phyloP scores from a whole-genome alignment of 2,888 invertebrate species.

The Drosophila limbata region DNA sequence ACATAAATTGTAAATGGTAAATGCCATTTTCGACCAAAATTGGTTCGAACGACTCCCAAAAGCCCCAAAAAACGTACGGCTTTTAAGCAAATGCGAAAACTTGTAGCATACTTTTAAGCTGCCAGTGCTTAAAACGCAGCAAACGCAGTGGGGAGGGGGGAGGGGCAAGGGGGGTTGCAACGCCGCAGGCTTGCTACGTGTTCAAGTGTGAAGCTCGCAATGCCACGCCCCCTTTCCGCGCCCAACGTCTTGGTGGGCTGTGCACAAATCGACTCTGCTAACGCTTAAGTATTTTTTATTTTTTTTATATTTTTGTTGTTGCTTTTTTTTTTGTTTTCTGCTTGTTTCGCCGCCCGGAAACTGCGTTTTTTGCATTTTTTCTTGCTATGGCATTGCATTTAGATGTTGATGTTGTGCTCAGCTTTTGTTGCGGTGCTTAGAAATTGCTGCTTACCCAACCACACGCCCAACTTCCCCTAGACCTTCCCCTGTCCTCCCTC shows the following conservation, averaged over 20 bases:
- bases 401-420: slow-evolving; percentile 72
- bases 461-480: background rate
- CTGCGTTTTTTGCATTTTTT: slow-evolving; percentile 74
- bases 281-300: slow-evolving; percentile 68
- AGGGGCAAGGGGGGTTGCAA: slow-evolving; percentile 4
- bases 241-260: slow-evolving; percentile 52
- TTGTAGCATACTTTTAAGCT: slow-evolving; percentile 78
- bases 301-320: slow-evolving; percentile 29
- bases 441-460: slow-evolving; percentile 51
- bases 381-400: slow-evolving; percentile 70
- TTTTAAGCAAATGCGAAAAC: slow-evolving; percentile 77
- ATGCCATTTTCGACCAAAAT: slow-evolving; percentile 49
- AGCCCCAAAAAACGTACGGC: slow-evolving; percentile 46
- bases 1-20: slow-evolving; percentile 50
- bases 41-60: slow-evolving; percentile 58
- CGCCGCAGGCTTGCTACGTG: slow-evolving; percentile 74
- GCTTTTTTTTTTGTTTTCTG: slow-evolving; percentile 36
- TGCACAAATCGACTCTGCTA: slow-evolving; percentile 74
- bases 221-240: slow-evolving; percentile 62
- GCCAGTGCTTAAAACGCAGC: slow-evolving; percentile 45
- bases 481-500: background rate
- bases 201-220: slow-evolving; percentile 78
- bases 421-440: slow-evolving; percentile 79
- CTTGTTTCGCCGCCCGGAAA: slow-evolving; percentile 63
- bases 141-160: background rate